Conservation (phyloP, 1,140 invertebrate species). For the Leucophenga varia region DNA sequence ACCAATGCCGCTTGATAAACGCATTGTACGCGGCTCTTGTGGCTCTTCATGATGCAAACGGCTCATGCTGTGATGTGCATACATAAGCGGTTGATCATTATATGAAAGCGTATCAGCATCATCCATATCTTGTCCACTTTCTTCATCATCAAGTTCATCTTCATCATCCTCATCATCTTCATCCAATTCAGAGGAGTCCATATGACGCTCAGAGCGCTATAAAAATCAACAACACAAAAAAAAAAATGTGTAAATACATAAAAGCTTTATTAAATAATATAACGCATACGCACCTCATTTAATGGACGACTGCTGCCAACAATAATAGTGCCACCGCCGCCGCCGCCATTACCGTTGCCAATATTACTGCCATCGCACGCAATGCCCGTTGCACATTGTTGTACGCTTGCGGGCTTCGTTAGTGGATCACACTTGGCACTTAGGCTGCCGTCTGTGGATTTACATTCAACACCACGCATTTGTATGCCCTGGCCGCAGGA, state of each 20-base stretch:
- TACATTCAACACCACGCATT: slow-evolving; percentile 78
- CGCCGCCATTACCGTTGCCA: slow-evolving; percentile 14
- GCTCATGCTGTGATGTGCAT: slow-evolving; percentile 41
- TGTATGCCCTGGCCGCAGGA: slow-evolving; percentile 83
- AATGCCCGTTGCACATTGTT: slow-evolving; percentile 69
- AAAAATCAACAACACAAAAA: background rate
- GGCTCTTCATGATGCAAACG: slow-evolving; percentile 43
- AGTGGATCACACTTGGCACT: slow-evolving; percentile 60
- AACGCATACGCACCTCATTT: slow-evolving; percentile 31
- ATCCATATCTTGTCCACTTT: slow-evolving; percentile 41
- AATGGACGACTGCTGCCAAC: slow-evolving; percentile 43
- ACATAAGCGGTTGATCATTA: slow-evolving; percentile 40
- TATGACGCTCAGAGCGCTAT: slow-evolving; percentile 34
- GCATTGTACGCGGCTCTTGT: slow-evolving; percentile 38
- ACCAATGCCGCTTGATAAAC: slow-evolving; percentile 29
- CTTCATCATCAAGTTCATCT: slow-evolving; percentile 37
- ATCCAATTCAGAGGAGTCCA: slow-evolving; percentile 36
- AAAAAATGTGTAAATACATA: too few relatives aligned
- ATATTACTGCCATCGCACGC: slow-evolving; percentile 57
- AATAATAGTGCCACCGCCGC: slow-evolving; percentile 44
- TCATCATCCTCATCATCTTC: slow-evolving; percentile 40
- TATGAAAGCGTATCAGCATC: slow-evolving; percentile 39
- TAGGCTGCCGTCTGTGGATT: slow-evolving; percentile 56
- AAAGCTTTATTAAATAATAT: too few relatives aligned
- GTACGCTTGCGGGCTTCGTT: slow-evolving; percentile 63